These are phyloP conservation scores for Congeria kusceri DNA, from an alignment of 2,888 invertebrate species.

Conservation along the genomic window DNA sequence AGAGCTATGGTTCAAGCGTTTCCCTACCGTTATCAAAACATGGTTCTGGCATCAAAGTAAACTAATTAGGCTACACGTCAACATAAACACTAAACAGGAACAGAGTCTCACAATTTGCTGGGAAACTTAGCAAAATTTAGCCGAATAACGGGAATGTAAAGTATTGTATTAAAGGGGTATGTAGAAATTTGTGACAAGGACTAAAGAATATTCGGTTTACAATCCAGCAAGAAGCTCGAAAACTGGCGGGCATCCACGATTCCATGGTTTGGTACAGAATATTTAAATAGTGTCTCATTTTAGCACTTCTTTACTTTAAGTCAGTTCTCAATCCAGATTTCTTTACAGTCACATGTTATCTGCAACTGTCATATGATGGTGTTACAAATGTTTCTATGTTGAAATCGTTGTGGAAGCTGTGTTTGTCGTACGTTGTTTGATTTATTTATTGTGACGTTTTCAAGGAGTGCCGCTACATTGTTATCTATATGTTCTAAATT, in stretches of 20 bases:
- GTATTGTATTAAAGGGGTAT: too few relatives aligned
- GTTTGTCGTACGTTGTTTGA: conserved; percentile 27
- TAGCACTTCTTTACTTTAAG: conserved; percentile 12
- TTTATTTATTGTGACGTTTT: conserved; percentile 39
- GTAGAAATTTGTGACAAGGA: too few relatives aligned
- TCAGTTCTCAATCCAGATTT: conserved; percentile 41
- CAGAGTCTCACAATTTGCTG: too few relatives aligned
- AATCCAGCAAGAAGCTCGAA: conserved; percentile 1
- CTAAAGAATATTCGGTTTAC: too few relatives aligned
- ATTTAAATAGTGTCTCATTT: conserved; percentile 21
- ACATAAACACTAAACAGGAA: too few relatives aligned
- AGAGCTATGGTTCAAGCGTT: too few relatives aligned
- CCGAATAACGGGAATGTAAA: too few relatives aligned
- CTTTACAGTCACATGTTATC: conserved; percentile 33
- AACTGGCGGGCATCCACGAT: conserved; percentile 10
- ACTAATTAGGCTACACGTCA: too few relatives aligned
- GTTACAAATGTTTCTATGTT: conserved; percentile 31
- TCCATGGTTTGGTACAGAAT: conserved; percentile 22
- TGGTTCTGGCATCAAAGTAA: too few relatives aligned
- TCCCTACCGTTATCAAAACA: too few relatives aligned
- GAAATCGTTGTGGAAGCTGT: conserved; percentile 33
- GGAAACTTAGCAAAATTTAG: too few relatives aligned
- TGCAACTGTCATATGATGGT: conserved; percentile 11
- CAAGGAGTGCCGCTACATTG: conserved; percentile 9
- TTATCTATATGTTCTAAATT: conserved; percentile 13